phyloP scores from a whole-genome alignment of 2,797 vertebrate species.

The Sandelia bainsii region DNA sequence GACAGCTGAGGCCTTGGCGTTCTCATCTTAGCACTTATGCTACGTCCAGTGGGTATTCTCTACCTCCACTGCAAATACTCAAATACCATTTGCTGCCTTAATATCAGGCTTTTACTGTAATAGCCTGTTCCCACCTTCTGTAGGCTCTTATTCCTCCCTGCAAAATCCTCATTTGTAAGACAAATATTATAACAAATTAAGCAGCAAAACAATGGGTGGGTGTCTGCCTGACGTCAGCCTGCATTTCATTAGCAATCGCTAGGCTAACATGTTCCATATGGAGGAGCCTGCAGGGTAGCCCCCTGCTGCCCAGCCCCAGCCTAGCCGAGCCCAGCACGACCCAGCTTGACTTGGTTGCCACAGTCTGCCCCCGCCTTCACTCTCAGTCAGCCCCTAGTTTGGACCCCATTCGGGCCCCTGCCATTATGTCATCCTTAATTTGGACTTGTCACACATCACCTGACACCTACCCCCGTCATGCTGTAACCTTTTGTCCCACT shows the following conservation, averaged over 20 bases:
- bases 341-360: slow-evolving; percentile 75
- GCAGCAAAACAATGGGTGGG: slow-evolving; percentile 84
- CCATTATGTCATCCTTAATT: slow-evolving; percentile 87
- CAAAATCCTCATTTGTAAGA: slow-evolving; percentile 83
- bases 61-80: slow-evolving; percentile 30
- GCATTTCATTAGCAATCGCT: slow-evolving; percentile 85
- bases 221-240: slow-evolving; percentile 85
- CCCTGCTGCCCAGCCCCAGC: slow-evolving; percentile 80
- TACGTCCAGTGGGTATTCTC: slow-evolving; percentile 56
- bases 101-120: slow-evolving; percentile 38
- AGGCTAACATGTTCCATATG: slow-evolving; percentile 87
- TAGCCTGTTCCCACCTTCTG: slow-evolving; percentile 32
- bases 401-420: slow-evolving; percentile 76
- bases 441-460: slow-evolving; percentile 86
- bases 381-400: slow-evolving; percentile 69
- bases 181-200: slow-evolving; percentile 89
- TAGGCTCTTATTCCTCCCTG: slow-evolving; percentile 54
- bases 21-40: slow-evolving; percentile 65
- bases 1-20: slow-evolving; percentile 61
- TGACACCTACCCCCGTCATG: slow-evolving; percentile 84
- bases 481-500: slow-evolving; percentile 83
- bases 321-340: slow-evolving; percentile 72
- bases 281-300: slow-evolving; percentile 82
- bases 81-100: slow-evolving; percentile 36
- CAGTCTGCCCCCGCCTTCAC: slow-evolving; percentile 67